These are phyloP conservation scores for Agonopterix alstromeriana DNA, from an alignment of 2,888 invertebrate species.

Conservation along the genomic window DNA sequence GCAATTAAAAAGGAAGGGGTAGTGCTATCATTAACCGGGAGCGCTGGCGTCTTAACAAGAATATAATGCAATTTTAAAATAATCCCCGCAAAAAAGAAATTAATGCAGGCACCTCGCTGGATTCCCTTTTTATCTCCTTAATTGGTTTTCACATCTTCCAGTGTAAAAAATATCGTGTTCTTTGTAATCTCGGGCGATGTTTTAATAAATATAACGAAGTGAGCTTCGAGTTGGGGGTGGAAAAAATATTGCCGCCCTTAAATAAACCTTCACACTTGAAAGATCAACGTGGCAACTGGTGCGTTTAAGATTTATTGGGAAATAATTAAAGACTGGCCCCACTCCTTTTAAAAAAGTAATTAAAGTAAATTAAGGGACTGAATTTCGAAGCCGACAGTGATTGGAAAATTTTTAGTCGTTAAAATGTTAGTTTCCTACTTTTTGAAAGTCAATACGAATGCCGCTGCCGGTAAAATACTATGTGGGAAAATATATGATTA, in stretches of 20 bases:
- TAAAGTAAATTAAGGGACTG: slow-evolving; percentile 34
- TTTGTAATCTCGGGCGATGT: slow-evolving; percentile 76
- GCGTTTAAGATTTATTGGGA: slow-evolving; percentile 66
- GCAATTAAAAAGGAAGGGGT: slow-evolving; percentile 76
- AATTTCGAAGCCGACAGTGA: no score
- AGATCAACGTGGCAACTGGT: slow-evolving; percentile 63
- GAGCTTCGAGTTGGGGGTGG: slow-evolving; percentile 45
- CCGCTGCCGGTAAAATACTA: no score
- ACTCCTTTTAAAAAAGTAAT: slow-evolving; percentile 51
- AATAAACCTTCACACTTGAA: slow-evolving; percentile 74
- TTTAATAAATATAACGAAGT: slow-evolving; percentile 78
- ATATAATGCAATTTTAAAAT: slow-evolving; percentile 78
- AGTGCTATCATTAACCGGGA: slow-evolving; percentile 72
- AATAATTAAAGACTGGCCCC: slow-evolving; percentile 58
- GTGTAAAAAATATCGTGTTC: slow-evolving; percentile 76
- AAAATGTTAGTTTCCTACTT: no score
- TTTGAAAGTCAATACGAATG: no score
- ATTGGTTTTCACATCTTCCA: slow-evolving; percentile 77
- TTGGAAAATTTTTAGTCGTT: no score
- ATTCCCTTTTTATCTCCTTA: slow-evolving; percentile 77
- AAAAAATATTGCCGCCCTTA: slow-evolving; percentile 71
- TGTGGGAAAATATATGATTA: no score
- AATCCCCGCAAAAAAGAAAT: slow-evolving; percentile 76
- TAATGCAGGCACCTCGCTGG: slow-evolving; percentile 75
- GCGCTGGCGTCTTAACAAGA: slow-evolving; percentile 72